Evolutionary conservation across 2,888 invertebrate species (phyloP), one percentile per base, ranked within the genome.

Genomic region (Odiellus spinosus): DNA sequence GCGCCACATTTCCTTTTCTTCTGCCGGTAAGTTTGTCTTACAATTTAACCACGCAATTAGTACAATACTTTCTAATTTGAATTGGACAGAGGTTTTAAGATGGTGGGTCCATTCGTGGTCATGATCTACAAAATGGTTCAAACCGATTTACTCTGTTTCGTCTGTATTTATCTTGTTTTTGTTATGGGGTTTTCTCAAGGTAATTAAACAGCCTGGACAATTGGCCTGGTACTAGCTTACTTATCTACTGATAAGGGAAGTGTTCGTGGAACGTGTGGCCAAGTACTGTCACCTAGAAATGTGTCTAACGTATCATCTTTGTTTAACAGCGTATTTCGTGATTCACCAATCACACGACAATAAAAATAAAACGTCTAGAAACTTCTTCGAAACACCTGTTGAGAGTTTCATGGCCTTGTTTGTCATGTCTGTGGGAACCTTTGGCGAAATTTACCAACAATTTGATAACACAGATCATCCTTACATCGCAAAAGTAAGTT

Each of bases 51-150:
- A n/a, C n/a, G n/a, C n/a, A n/a, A n/a, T n/a, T n/a, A n/a, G n/a
- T n/a, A n/a, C n/a, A n/a, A n/a, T n/a, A n/a, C n/a, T n/a, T n/a
- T n/a, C n/a, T n/a, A n/a, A n/a, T n/a, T n/a, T n/a, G n/a, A n/a
- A n/a, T n/a, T n/a, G n/a, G n/a, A n/a, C n/a, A 90, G 96, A 61
- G 95, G 93, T 12, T 90, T 96, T 67, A 90, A 91, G 68, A 88
- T 93, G 0, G 93, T 96, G 1, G 96, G 96, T 3, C 96, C 96
- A 0, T 96, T 96, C 76, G 96, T 96, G n/a, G 88, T 95, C 56
- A 96, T 96, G 95, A 91, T 98, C 58, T 96, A 96, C 69, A 77
- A 93, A 55, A 96, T 98, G 90, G 84, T 96, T 42, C 82, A 84
- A 76, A 91, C 95, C 46, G 96, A 98, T 69, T 72, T 96, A 26